Conservation (phyloP, 2,888 invertebrate genomes). For the Pyrocoelia pectoralis region DNA sequence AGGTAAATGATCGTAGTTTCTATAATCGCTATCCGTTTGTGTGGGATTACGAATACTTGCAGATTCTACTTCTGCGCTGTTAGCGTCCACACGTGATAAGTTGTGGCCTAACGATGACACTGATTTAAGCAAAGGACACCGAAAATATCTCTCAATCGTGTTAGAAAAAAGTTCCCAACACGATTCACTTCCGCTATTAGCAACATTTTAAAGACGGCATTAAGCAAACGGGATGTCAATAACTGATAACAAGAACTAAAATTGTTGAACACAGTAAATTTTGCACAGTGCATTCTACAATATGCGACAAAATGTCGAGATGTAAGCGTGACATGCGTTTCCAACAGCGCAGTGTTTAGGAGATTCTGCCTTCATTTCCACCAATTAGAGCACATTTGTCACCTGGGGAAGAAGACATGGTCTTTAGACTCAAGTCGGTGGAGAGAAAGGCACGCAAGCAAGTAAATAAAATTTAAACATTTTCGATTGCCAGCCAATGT, state of each 20-base stretch:
- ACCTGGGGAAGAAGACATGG: constrained; percentile 74
- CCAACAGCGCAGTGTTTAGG: constrained; percentile 42
- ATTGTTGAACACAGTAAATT: constrained; percentile 26
- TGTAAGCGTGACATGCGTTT: constrained; percentile 64
- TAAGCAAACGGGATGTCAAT: constrained; percentile 28
- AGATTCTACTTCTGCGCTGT: constrained; percentile 77
- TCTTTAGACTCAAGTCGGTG: constrained; percentile 54
- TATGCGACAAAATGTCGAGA: constrained; percentile 30
- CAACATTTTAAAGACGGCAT: constrained; percentile 23
- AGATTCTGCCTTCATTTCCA: constrained; percentile 69
- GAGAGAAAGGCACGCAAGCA: constrained; percentile 47
- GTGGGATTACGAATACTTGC: constrained; percentile 68
- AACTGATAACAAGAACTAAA: constrained; percentile 24
- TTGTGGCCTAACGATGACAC: constrained; percentile 78
- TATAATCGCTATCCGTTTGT: constrained; percentile 79
- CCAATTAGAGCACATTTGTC: constrained; percentile 83
- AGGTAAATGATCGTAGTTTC: constrained; percentile 77
- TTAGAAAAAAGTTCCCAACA: constrained; percentile 49
- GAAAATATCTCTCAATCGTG: constrained; percentile 44
- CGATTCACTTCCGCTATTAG: constrained; percentile 29
- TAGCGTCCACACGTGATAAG: constrained; percentile 88
- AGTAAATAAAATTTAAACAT: constrained; percentile 14
- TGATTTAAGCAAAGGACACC: constrained; percentile 46
- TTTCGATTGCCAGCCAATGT: background rate
- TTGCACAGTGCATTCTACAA: constrained; percentile 35